Percentiles rank a stretch among this genome's conserved stretches.
phyloP scores from a whole-genome alignment of 2,113 vertebrate genomes.

The Argyrosomus japonicus region DNA sequence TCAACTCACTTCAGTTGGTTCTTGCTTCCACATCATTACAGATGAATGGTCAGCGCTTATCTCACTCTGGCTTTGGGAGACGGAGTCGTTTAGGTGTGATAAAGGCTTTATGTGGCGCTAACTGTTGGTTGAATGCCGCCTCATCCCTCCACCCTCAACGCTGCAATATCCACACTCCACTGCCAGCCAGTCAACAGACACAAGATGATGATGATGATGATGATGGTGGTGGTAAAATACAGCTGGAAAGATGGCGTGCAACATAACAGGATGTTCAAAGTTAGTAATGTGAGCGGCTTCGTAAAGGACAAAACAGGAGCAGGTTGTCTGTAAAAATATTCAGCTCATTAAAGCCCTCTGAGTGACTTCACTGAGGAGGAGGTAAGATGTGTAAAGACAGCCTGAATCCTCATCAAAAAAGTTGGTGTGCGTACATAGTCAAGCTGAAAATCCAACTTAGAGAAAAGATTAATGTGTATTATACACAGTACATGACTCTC shows the following conservation, averaged over 20 bases:
- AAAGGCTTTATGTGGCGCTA: conserved; percentile 79
- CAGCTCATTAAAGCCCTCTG: conserved; percentile 52
- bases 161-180: conserved; percentile 55
- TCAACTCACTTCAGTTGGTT: conserved; percentile 73
- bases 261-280: conserved; percentile 34
- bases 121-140: conserved; percentile 74
- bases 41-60: conserved; percentile 80
- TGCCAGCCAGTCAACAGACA: conserved; percentile 32
- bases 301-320: conserved; percentile 40
- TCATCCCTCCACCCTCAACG: conserved; percentile 52
- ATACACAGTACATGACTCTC: conserved; percentile 49
- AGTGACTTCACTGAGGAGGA: conserved; percentile 40
- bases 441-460: conserved; percentile 58
- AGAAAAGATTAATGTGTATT: conserved; percentile 62
- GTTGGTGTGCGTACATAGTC: conserved; percentile 36
- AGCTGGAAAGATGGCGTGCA: conserved; percentile 41
- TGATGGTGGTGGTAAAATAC: conserved; percentile 13
- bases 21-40: conserved; percentile 77
- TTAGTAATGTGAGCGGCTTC: conserved; percentile 46
- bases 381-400: conserved; percentile 38
- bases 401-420: conserved; percentile 35
- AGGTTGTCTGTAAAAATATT: conserved; percentile 53
- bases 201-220: conserved; percentile 2
- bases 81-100: conserved; percentile 81
- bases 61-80: conserved; percentile 77